Conservation (phyloP, 2,797 vertebrate species). For the Centroberyx gerrardi region DNA sequence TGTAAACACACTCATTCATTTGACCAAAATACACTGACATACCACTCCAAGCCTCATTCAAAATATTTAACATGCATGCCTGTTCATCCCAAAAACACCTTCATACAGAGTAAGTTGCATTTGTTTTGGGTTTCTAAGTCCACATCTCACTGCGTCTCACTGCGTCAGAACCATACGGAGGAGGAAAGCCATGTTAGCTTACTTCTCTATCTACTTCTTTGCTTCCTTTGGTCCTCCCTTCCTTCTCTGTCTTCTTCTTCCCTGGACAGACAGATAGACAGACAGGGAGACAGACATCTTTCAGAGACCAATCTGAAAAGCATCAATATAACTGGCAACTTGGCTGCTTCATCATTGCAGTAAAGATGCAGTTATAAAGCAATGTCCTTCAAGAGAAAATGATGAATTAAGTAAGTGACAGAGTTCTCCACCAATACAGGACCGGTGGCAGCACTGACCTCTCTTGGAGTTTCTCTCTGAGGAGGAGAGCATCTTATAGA, state of each 20-base stretch:
- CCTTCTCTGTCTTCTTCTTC: slow-evolving; percentile 95
- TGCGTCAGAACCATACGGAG: background rate
- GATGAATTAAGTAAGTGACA: too few species aligned
- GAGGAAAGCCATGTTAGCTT: background rate
- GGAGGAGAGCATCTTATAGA: slow-evolving; percentile 95
- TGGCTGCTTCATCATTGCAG: background rate
- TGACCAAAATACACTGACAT: background rate
- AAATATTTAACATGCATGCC: background rate
- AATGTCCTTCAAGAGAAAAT: background rate
- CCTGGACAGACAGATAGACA: slow-evolving; percentile 78
- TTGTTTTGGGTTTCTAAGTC: background rate
- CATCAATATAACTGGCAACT: background rate
- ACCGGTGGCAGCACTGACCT: slow-evolving; percentile 82
- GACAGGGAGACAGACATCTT: background rate
- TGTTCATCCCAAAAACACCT: background rate
- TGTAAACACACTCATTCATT: background rate
- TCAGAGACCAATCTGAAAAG: background rate
- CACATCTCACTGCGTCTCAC: background rate
- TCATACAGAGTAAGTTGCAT: background rate
- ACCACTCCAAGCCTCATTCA: background rate
- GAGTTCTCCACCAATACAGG: too few species aligned
- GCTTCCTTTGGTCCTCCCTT: slow-evolving; percentile 86
- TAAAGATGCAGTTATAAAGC: background rate
- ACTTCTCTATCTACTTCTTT: slow-evolving; percentile 76
- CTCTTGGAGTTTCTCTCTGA: slow-evolving; percentile 93